These are phyloP conservation scores for Psittacula cyanocephala DNA, from an alignment of 2,113 vertebrate species.

Conservation along the genomic window DNA sequence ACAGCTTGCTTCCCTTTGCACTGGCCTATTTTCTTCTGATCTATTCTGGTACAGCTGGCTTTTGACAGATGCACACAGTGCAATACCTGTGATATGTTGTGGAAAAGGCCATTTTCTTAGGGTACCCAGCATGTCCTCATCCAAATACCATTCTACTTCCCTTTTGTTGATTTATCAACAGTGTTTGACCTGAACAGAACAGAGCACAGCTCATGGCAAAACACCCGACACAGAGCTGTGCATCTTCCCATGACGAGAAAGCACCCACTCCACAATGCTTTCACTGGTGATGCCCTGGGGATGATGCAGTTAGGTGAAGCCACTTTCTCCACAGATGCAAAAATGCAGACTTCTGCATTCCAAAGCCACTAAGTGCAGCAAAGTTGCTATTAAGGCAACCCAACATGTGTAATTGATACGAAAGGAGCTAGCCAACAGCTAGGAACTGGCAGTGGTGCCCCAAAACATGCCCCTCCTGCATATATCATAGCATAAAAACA, in stretches of 20 bases:
- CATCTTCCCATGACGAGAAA: fast-evolving
- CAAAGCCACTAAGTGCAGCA: neutral
- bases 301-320: neutral
- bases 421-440: neutral
- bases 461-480: neutral
- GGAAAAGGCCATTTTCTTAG: neutral
- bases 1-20: neutral
- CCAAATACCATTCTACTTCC: neutral
- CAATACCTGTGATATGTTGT: neutral
- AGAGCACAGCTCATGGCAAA: neutral
- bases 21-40: neutral
- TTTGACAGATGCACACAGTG: neutral
- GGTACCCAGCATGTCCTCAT: neutral
- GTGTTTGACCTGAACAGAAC: neutral
- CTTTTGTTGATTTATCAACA: neutral
- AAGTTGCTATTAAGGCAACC: neutral
- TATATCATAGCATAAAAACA: slow-evolving; percentile 6
- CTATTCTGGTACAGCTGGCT: neutral
- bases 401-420: neutral
- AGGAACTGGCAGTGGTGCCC: neutral
- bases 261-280: fast-evolving
- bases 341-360: neutral
- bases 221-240: neutral
- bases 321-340: neutral
- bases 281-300: neutral